These are phyloP conservation scores for Diarsia dahlii DNA, from an alignment of 2,888 invertebrate genomes.

Conservation along the genomic window DNA sequence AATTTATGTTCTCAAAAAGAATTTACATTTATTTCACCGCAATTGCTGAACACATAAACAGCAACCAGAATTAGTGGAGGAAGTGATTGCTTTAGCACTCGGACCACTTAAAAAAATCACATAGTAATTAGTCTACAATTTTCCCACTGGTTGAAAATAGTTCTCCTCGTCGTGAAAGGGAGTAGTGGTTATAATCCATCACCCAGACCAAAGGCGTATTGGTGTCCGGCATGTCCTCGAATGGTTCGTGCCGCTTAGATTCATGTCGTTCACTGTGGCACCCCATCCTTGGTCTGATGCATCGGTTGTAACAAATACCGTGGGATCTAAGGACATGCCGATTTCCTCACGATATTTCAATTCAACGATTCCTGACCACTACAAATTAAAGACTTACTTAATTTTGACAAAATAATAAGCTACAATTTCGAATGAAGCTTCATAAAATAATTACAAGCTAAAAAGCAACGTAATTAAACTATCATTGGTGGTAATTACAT, in stretches of 20 bases:
- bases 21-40: too few relatives aligned
- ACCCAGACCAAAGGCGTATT: too few relatives aligned
- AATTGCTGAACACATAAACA: neutral
- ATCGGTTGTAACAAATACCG: too few relatives aligned
- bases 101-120: too few relatives aligned
- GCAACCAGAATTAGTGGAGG: neutral
- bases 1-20: too few relatives aligned
- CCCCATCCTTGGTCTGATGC: too few relatives aligned
- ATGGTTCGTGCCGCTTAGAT: too few relatives aligned
- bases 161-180: too few relatives aligned
- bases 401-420: constrained; percentile 1
- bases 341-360: neutral
- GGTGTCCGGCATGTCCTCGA: neutral
- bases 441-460: constrained; percentile 8
- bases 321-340: neutral
- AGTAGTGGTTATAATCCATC: too few relatives aligned
- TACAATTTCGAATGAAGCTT: neutral
- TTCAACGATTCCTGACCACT: neutral
- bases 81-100: neutral
- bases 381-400: neutral
- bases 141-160: too few relatives aligned
- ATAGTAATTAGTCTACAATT: too few relatives aligned
- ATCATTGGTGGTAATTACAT: constrained; percentile 11
- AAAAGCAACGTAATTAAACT: constrained; percentile 13
- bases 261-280: too few relatives aligned